These are phyloP conservation scores for Sciaenops ocellatus DNA, from an alignment of 2,797 vertebrate genomes.

Conservation along the genomic window DNA sequence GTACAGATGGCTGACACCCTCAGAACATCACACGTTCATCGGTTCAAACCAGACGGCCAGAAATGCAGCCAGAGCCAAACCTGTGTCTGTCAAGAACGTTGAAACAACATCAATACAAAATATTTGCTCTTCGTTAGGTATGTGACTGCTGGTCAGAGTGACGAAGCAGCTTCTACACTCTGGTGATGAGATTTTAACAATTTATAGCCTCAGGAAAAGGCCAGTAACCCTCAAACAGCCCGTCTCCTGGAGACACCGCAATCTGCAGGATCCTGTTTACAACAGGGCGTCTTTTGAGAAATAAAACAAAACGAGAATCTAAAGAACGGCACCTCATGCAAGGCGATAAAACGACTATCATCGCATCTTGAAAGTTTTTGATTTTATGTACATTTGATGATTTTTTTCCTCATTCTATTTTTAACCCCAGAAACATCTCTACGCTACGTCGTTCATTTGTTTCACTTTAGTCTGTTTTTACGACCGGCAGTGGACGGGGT, in stretches of 20 bases:
- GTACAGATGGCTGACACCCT: slow-evolving; percentile 46
- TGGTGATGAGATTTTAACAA: slow-evolving; percentile 11
- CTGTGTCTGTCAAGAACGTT: slow-evolving; percentile 7
- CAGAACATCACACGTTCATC: slow-evolving; percentile 35
- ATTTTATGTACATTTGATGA: too few relatives aligned
- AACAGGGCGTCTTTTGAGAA: neutral
- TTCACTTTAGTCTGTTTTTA: too few relatives aligned
- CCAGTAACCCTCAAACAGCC: neutral
- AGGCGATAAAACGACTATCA: too few relatives aligned
- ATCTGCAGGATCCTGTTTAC: neutral
- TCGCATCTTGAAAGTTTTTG: too few relatives aligned
- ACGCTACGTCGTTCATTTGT: too few relatives aligned
- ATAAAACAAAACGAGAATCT: too few relatives aligned
- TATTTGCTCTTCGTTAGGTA: neutral
- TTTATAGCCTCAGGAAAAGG: neutral
- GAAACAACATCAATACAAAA: neutral
- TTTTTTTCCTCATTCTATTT: too few relatives aligned
- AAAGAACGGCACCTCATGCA: too few relatives aligned
- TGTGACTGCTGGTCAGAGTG: neutral
- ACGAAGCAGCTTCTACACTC: neutral
- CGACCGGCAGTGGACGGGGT: too few relatives aligned
- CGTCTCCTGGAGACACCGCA: neutral
- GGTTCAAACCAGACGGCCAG: slow-evolving; percentile 2
- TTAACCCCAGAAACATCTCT: too few relatives aligned
- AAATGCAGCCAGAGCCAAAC: slow-evolving; percentile 24